These are phyloP conservation scores for Hydractinia echinata DNA, from an alignment of 30 jellyfish, hydroid and myxozoan genomes.

Conservation along the genomic window DNA sequence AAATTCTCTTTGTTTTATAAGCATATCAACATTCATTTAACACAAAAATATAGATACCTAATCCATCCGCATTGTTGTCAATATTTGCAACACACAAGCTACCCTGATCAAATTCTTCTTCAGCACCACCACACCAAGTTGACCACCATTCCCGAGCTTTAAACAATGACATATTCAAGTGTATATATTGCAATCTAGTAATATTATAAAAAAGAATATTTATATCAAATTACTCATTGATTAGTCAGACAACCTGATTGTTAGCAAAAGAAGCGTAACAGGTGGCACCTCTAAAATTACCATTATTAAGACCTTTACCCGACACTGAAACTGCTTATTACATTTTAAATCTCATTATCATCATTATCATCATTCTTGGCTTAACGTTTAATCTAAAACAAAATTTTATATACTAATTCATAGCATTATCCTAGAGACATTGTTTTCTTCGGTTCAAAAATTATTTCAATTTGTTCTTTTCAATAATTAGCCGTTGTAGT, in stretches of 20 bases:
- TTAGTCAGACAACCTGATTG: background rate
- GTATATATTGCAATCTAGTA: background rate
- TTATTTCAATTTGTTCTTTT: too few relatives aligned
- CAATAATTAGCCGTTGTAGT: too few relatives aligned
- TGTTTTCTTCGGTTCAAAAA: too few relatives aligned
- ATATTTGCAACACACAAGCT: slow-evolving; percentile 65
- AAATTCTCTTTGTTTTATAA: too few relatives aligned
- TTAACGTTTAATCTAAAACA: too few relatives aligned
- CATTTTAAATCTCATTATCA: too few relatives aligned
- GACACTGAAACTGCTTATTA: too few relatives aligned
- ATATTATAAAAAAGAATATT: background rate
- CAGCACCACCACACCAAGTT: slow-evolving; percentile 64
- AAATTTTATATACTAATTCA: too few relatives aligned
- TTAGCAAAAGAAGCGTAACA: background rate
- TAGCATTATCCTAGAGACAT: too few relatives aligned
- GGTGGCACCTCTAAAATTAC: background rate
- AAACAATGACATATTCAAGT: slow-evolving; percentile 58
- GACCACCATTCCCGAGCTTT: slow-evolving; percentile 95
- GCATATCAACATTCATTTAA: background rate
- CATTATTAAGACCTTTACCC: too few relatives aligned
- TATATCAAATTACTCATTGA: background rate
- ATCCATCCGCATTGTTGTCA: slow-evolving; percentile 46
- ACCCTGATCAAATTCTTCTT: slow-evolving; percentile 71
- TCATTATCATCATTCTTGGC: too few relatives aligned
- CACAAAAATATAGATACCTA: slow-evolving; percentile 27